Evolutionary conservation across 2,797 vertebrate species (phyloP).

Genomic region (Urocyon cinereoargenteus): DNA sequence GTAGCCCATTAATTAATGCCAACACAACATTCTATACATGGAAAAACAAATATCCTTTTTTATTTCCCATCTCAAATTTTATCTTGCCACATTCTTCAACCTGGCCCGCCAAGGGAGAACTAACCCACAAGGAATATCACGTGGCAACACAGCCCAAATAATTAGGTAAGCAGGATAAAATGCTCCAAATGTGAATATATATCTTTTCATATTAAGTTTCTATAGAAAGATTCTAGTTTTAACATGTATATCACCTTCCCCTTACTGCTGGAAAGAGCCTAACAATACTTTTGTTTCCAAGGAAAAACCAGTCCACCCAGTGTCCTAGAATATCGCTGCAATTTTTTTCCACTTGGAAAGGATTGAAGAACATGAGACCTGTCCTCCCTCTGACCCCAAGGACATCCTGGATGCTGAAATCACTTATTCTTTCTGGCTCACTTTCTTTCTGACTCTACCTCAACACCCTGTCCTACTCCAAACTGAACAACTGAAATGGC

Average conservation of each 20-base stretch:
- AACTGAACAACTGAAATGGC: neutral
- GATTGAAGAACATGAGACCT: neutral
- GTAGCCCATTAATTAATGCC: neutral
- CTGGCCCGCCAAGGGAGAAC: neutral
- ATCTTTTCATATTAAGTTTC: neutral
- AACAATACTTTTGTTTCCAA: neutral
- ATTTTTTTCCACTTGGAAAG: neutral
- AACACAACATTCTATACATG: neutral
- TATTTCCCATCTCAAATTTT: neutral
- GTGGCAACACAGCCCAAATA: neutral
- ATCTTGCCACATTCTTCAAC: neutral
- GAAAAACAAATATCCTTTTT: neutral
- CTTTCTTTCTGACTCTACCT: neutral
- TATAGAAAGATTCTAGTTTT: conserved; percentile 9
- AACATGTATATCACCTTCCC: neutral
- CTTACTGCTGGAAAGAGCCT: neutral
- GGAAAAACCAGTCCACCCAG: neutral
- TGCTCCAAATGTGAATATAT: neutral
- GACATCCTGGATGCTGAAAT: neutral
- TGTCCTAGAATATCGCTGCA: neutral
- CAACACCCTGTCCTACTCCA: neutral
- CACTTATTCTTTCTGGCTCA: neutral
- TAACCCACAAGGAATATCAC: neutral
- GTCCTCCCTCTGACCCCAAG: neutral
- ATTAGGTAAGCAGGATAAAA: neutral